A percentile compares a stretch with the other conserved stretches of the same genome.
Evolutionary conservation across 2,888 invertebrate species (phyloP).

Genomic region (Latrodectus elegans): DNA sequence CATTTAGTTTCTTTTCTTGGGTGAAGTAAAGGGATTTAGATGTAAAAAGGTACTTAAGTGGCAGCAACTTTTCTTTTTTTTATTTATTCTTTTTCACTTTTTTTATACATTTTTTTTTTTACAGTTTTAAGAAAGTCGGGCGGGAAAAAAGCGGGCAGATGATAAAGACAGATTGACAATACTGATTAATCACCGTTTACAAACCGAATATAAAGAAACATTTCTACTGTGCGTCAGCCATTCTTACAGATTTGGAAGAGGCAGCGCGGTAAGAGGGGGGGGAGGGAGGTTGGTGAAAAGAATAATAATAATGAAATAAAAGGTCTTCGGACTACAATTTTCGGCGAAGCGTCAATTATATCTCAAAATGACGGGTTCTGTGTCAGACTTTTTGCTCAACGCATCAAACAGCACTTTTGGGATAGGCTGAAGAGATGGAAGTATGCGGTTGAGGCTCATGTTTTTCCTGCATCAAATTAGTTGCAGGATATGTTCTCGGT

Average conservation of each 20-base stretch:
- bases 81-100: neutral
- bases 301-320: constrained; percentile 6
- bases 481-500: constrained; percentile 8
- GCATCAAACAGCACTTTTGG: constrained; percentile 14
- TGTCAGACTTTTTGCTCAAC: constrained; percentile 52
- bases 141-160: neutral
- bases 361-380: constrained; percentile 46
- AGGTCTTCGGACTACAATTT: neutral
- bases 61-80: constrained; percentile 4
- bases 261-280: neutral
- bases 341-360: constrained; percentile 43
- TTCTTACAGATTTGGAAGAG: too few species aligned
- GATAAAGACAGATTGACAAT: constrained; percentile 58
- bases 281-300: neutral
- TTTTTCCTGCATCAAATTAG: constrained; percentile 26
- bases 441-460: constrained; percentile 37
- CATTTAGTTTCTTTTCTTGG: neutral
- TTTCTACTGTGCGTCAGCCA: constrained; percentile 6
- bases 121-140: constrained; percentile 3
- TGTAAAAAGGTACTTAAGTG: constrained; percentile 63
- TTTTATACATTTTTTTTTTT: neutral
- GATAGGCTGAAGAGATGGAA: constrained; percentile 20
- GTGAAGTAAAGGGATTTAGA: constrained; percentile 53
- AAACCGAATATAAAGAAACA: constrained; percentile 61
- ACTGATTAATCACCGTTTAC: constrained; percentile 66